Conservation (phyloP, 2,888 invertebrate species). For the Exephanes ischioxanthus region DNA sequence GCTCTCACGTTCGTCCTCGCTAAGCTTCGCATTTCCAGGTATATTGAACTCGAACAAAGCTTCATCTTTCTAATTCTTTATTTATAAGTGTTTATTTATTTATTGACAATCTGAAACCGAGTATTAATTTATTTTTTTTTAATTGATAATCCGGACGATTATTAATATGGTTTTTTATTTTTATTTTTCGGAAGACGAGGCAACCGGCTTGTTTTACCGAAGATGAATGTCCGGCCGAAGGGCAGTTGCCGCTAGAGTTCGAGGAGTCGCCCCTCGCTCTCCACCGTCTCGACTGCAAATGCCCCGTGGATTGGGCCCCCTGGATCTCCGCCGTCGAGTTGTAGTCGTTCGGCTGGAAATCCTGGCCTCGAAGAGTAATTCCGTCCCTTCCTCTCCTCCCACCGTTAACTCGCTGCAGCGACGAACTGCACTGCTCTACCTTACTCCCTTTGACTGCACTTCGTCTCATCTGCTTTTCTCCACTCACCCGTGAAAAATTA, state of each 20-base stretch:
- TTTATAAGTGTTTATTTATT: too few species aligned
- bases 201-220: slow-evolving; percentile 1
- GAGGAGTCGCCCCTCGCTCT: slow-evolving; percentile 23
- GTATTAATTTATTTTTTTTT: background rate
- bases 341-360: slow-evolving; percentile 29
- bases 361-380: slow-evolving; percentile 8
- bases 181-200: background rate
- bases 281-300: slow-evolving; percentile 50
- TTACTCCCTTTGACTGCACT: background rate
- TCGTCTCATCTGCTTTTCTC: background rate
- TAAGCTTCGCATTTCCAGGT: slow-evolving; percentile 1
- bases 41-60: slow-evolving; percentile 9
- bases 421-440: background rate
- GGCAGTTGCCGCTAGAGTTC: background rate
- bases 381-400: background rate
- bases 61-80: slow-evolving; percentile 1
- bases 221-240: background rate
- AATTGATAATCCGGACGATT: background rate
- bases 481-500: too few species aligned
- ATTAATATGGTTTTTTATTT: background rate
- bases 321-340: slow-evolving; percentile 17
- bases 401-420: background rate
- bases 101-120: background rate
- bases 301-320: slow-evolving; percentile 45
- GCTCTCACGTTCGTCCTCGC: slow-evolving; percentile 9